Evolutionary conservation across 64 coral and sea anemone species (phyloP).

Genomic region (Dendrophyllia cribrosa): DNA sequence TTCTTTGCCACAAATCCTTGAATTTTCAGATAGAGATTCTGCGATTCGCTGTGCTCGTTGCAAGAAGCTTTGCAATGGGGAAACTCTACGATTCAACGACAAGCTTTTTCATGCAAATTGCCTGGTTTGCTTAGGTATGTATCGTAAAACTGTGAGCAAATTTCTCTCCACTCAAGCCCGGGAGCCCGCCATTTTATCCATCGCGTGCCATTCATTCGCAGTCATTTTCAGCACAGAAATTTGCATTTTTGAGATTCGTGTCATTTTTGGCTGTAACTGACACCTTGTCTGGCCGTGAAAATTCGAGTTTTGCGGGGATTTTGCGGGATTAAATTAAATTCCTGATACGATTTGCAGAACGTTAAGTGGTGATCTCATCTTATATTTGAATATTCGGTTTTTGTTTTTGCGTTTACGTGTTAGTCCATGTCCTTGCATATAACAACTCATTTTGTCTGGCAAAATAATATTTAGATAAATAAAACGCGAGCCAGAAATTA

Average conservation of each 20-base stretch:
- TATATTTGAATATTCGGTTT: neutral
- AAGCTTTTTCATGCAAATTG: conserved; percentile 79
- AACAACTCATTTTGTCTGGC: neutral
- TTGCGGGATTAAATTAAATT: conserved; percentile 12
- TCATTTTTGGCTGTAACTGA: conserved; percentile 2
- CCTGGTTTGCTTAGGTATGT: conserved; percentile 81
- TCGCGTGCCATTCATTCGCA: conserved; percentile 26
- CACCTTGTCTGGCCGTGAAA: neutral
- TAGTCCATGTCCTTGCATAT: neutral
- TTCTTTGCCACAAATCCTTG: neutral
- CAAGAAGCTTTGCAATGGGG: conserved; percentile 76
- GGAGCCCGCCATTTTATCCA: neutral
- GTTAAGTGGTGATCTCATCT: neutral
- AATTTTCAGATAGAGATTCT: conserved; percentile 73
- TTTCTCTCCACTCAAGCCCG: neutral
- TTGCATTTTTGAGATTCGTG: conserved; percentile 45
- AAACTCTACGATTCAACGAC: conserved; percentile 81
- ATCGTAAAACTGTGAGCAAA: neutral
- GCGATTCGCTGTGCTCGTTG: conserved; percentile 67
- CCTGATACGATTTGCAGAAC: neutral
- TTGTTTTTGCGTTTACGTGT: neutral
- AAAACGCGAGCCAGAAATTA: neutral
- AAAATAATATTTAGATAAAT: conserved; percentile 25
- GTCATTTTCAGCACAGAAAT: neutral
- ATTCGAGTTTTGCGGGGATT: neutral